Evolutionary conservation across 2,113 vertebrate genomes (phyloP).

Genomic region (Sylvicapra grimmia): DNA sequence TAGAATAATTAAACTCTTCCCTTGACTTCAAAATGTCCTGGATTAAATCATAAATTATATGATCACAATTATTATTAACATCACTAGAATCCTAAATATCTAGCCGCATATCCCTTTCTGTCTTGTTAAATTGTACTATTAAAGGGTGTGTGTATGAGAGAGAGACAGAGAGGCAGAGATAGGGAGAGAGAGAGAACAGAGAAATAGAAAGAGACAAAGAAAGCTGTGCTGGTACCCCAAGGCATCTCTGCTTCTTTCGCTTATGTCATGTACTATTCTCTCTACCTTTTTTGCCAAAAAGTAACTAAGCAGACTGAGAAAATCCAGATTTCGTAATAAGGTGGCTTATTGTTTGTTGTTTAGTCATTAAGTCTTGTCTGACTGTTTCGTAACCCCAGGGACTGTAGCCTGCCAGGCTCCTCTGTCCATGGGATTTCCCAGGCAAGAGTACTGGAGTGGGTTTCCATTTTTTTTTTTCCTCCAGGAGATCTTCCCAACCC

Average conservation of each 20-base stretch:
- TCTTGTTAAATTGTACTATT: not conserved
- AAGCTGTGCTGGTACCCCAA: not conserved
- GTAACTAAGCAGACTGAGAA: not conserved
- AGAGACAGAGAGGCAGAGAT: not conserved
- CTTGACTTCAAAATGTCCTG: not conserved
- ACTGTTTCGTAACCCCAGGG: not conserved
- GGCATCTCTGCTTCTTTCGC: not conserved
- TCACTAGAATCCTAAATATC: not conserved
- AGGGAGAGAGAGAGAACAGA: not conserved
- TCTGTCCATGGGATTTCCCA: not conserved
- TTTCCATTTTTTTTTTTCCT: not conserved
- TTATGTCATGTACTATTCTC: not conserved
- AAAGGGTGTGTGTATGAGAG: too few relatives aligned
- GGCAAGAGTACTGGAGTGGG: not conserved
- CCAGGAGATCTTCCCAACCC: not conserved
- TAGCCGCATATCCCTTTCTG: not conserved
- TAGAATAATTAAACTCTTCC: not conserved
- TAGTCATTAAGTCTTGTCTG: not conserved
- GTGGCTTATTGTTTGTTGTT: not conserved
- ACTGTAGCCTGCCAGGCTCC: not conserved
- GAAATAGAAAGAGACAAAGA: not conserved
- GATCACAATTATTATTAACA: not conserved
- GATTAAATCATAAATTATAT: not conserved
- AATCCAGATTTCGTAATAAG: not conserved
- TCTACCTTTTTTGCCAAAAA: not conserved